These are phyloP conservation scores for Cassiopea xamachana DNA, from an alignment of 30 jellyfish, hydroid and myxozoan genomes.

Conservation along the genomic window DNA sequence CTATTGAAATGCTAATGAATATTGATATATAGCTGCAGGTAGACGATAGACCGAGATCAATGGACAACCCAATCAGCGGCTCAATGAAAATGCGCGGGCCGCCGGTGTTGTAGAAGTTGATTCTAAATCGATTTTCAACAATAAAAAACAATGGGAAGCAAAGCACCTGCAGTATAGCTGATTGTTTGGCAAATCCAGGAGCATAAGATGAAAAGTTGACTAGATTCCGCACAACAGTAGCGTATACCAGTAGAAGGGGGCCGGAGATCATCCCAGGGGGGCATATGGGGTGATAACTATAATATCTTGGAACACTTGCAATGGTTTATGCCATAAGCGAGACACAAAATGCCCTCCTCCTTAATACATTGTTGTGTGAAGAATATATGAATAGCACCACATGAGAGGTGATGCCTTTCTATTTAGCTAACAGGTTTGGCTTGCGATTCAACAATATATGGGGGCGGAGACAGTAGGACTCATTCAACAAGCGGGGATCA, in stretches of 20 bases:
- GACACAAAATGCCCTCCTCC: too few species aligned
- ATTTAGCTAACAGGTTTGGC: too few species aligned
- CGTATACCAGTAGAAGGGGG: background rate
- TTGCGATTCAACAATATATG: too few species aligned
- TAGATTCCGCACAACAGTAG: slow-evolving; percentile 39
- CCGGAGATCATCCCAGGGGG: background rate
- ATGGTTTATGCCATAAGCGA: too few species aligned
- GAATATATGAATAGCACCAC: too few species aligned
- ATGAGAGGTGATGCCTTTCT: too few species aligned
- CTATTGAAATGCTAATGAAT: background rate
- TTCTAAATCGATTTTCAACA: slow-evolving; percentile 53
- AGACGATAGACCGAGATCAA: background rate
- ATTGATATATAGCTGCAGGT: background rate
- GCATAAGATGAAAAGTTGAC: slow-evolving; percentile 64
- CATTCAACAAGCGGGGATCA: too few species aligned
- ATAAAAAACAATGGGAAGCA: slow-evolving; percentile 56
- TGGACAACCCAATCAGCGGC: slow-evolving; percentile 4
- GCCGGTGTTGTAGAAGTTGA: slow-evolving; percentile 21
- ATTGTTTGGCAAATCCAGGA: slow-evolving; percentile 45
- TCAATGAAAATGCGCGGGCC: background rate
- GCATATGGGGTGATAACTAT: too few species aligned
- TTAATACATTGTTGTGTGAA: too few species aligned
- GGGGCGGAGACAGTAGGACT: too few species aligned
- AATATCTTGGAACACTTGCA: too few species aligned
- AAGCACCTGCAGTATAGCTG: slow-evolving; percentile 64